These are phyloP conservation scores for Cecropterus lyciades DNA, from an alignment of 1,140 invertebrate species.

Conservation along the genomic window DNA sequence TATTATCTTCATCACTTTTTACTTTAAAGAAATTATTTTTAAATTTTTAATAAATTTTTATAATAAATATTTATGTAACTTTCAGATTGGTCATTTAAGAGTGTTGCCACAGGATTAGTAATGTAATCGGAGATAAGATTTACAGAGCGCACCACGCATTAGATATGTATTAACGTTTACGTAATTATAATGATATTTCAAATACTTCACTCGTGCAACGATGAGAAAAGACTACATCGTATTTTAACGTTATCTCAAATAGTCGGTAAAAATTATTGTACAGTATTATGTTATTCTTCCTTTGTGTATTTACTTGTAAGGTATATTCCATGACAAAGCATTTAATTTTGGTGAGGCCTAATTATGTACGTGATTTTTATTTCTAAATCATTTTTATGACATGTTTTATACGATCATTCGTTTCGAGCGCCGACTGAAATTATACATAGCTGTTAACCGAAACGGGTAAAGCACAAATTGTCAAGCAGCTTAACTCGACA, in stretches of 20 bases:
- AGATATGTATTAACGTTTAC: slow-evolving; percentile 32
- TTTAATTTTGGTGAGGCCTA: slow-evolving; percentile 76
- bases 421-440: slow-evolving; percentile 33
- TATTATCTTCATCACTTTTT: slow-evolving; percentile 19
- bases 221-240: slow-evolving; percentile 60
- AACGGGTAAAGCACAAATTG: slow-evolving; percentile 57
- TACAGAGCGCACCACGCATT: slow-evolving; percentile 26
- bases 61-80: slow-evolving; percentile 56
- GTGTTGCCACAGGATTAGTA: slow-evolving; percentile 75
- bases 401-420: slow-evolving; percentile 50
- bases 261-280: slow-evolving; percentile 36
- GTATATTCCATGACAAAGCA: slow-evolving; percentile 76
- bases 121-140: slow-evolving; percentile 53
- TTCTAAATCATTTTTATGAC: slow-evolving; percentile 50
- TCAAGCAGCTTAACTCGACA: slow-evolving; percentile 56
- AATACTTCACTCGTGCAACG: slow-evolving; percentile 67
- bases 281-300: slow-evolving; percentile 48
- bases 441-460: slow-evolving; percentile 23
- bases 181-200: slow-evolving; percentile 27
- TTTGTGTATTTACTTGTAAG: slow-evolving; percentile 59
- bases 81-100: slow-evolving; percentile 84
- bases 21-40: slow-evolving; percentile 27
- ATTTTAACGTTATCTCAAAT: slow-evolving; percentile 43
- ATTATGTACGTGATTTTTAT: slow-evolving; percentile 59
- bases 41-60: slow-evolving; percentile 26